Percentiles rank a stretch among this genome's conserved stretches.
Conservation (phyloP, 2,888 invertebrate genomes). For the Spodoptera exigua region DNA sequence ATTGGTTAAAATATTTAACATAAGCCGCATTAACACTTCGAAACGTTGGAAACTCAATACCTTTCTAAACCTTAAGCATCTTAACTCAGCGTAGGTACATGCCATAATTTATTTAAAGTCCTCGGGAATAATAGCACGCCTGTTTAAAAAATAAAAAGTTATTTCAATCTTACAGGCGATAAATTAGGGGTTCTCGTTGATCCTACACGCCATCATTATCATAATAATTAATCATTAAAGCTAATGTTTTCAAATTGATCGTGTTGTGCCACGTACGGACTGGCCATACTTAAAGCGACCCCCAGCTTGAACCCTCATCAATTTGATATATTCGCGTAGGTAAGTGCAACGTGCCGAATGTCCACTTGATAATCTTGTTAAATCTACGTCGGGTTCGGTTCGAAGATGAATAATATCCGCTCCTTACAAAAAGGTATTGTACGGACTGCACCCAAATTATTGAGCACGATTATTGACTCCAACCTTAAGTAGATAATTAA, state of each 20-base stretch:
- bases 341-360: conserved; percentile 51
- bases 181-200: conserved; percentile 47
- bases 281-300: conserved; percentile 35
- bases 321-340: conserved; percentile 66
- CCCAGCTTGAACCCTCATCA: conserved; percentile 66
- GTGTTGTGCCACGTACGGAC: conserved; percentile 44
- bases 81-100: conserved; percentile 40
- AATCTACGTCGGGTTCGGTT: conserved; percentile 48
- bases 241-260: conserved; percentile 62
- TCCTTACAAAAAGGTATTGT: conserved; percentile 32
- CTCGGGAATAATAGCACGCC: conserved; percentile 37
- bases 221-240: conserved; percentile 67
- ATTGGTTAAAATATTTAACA: conserved; percentile 26
- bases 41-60: conserved; percentile 33
- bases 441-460: conserved; percentile 20
- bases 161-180: conserved; percentile 50
- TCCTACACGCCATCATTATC: conserved; percentile 52
- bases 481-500: conserved; percentile 35
- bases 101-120: conserved; percentile 46
- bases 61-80: conserved; percentile 38
- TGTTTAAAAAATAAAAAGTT: conserved; percentile 49
- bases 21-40: conserved; percentile 41
- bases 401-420: conserved; percentile 47
- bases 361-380: conserved; percentile 59
- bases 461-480: conserved; percentile 34